Evolutionary conservation across 2,888 invertebrate genomes (phyloP).

Genomic region (Drosophila mayaguana): DNA sequence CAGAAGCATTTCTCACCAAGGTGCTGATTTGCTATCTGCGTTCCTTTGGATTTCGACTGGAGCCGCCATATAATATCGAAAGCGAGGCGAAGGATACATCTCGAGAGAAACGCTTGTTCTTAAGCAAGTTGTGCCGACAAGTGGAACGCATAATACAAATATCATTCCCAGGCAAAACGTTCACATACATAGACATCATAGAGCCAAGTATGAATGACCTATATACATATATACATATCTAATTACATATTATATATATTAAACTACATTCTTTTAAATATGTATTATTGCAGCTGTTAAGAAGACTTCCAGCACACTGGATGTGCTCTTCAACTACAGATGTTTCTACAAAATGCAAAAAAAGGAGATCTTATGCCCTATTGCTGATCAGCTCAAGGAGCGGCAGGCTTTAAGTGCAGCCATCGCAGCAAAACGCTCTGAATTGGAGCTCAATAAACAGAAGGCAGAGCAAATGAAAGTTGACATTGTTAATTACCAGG

Average conservation of each 20-base stretch:
- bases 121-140: conserved; percentile 72
- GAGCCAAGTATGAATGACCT: conserved; percentile 69
- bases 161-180: conserved; percentile 77
- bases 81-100: conserved; percentile 55
- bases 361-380: conserved; percentile 68
- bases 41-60: conserved; percentile 78
- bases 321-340: conserved; percentile 79
- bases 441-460: conserved; percentile 52
- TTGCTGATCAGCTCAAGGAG: conserved; percentile 52
- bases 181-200: conserved; percentile 76
- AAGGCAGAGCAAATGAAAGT: conserved; percentile 47
- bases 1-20: conserved; percentile 74
- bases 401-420: conserved; percentile 52
- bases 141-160: conserved; percentile 82
- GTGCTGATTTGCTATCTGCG: conserved; percentile 74
- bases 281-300: conserved; percentile 65
- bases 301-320: conserved; percentile 77
- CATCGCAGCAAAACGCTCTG: conserved; percentile 50
- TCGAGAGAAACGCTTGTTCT: conserved; percentile 73
- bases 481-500: conserved; percentile 41
- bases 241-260: too few relatives aligned
- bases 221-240: neutral
- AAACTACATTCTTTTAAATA: neutral
- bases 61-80: conserved; percentile 60
- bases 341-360: conserved; percentile 82